phyloP scores from a whole-genome alignment of 2,797 vertebrate species.

The Takifugu ocellatus region DNA sequence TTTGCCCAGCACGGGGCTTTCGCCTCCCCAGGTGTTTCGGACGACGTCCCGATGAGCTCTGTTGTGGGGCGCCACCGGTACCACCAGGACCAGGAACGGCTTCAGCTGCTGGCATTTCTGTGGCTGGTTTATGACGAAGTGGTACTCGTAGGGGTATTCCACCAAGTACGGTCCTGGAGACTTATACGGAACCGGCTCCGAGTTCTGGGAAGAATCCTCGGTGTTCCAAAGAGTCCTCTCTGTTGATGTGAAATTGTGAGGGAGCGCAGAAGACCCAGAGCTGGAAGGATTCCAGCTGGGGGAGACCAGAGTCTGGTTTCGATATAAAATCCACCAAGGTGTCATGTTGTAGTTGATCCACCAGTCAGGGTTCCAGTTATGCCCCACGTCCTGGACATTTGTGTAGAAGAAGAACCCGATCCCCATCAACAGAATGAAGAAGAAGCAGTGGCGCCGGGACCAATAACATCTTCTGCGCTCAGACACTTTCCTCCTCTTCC shows the following conservation, averaged over 20 bases:
- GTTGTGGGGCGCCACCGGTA: constrained; percentile 43
- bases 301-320: background rate
- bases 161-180: constrained; percentile 49
- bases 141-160: constrained; percentile 64
- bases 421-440: background rate
- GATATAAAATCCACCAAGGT: background rate
- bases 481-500: background rate
- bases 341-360: background rate
- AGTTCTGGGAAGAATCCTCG: background rate
- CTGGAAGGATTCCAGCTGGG: background rate
- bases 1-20: constrained; percentile 37
- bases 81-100: constrained; percentile 71
- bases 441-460: background rate
- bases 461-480: background rate
- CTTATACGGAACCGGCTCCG: constrained; percentile 19
- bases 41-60: constrained; percentile 12
- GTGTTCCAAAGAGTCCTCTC: background rate
- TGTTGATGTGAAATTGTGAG: background rate
- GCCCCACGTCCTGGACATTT: background rate
- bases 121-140: constrained; percentile 62
- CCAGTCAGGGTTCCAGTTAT: background rate
- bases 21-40: constrained; percentile 74
- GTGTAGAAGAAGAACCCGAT: background rate
- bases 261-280: background rate
- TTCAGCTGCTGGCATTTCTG: constrained; percentile 39